Base-by-base conservation (phyloP, 2,113 vertebrate species). In the Gopherus flavomarginatus region DNA sequence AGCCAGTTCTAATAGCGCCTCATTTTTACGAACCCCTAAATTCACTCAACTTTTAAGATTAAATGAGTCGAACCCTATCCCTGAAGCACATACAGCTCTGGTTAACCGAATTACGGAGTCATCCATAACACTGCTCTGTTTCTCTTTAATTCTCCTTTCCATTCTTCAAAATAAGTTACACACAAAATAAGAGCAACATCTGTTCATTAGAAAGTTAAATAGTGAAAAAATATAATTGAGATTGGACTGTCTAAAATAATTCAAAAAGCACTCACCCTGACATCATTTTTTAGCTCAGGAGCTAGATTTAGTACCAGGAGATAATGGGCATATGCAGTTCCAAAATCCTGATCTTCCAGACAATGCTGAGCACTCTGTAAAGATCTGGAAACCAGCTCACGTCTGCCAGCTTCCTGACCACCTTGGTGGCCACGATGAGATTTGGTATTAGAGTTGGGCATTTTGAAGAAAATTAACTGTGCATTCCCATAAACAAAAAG, bases 251-350 rank as follows among this genome's bases (percentile, higher is more conserved):
- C 12, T 24, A 2, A 81, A 62, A 16, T 8, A 72, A 95, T 44
- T 44, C 0, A 2, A 57, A 53, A 22, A 77, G 12, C 14, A 87
- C 97, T 98, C 95, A 99, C 98, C 97, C 98, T 98, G 47, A 98
- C 95, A 19, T 84, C 94, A 27, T 98, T 97, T 97, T 99, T 99
- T 94, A 99, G 98, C 92, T 99, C 98, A 0, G 99, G 99, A 11
- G 99, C 99, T 52, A 99, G 98, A 97, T 99, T 99, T 90, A 99
- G 98, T 69, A 99, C 99, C 0, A 99, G 98, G 2, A 99, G 99
- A 97, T 99, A 99, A 95, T 99, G 99, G 16, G 99, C 99, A 86
- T 99, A 99, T 0, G 99, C 99, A 4, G 99, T 99, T 91, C 99
- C 99, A 95, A 99, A 99, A 93, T 99, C 99, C 72, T 98, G 99